Evolutionary conservation across 92 coral and sea anemone genomes (phyloP).

Genomic region (Virgularia gustaviana): DNA sequence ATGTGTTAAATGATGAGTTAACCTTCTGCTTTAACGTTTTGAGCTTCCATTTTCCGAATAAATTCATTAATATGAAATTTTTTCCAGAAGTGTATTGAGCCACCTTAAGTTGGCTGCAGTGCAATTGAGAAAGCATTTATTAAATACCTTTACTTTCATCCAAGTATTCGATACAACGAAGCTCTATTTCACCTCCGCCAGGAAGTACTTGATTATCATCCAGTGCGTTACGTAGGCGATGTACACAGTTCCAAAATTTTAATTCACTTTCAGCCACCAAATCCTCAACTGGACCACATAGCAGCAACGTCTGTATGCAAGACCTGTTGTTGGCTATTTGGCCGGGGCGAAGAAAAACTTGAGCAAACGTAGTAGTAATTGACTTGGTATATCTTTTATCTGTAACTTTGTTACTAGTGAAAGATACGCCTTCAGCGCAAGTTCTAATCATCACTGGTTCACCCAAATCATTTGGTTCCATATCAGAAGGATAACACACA

Average conservation of each 20-base stretch:
- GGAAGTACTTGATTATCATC: slow-evolving; percentile 62
- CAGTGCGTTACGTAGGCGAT: slow-evolving; percentile 65
- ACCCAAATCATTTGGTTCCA: slow-evolving; percentile 62
- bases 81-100: not conserved
- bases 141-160: slow-evolving; percentile 11
- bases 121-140: not conserved
- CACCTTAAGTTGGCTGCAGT: not conserved
- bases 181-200: slow-evolving; percentile 77
- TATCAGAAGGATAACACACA: slow-evolving; percentile 60
- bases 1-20: too few relatives aligned
- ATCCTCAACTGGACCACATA: slow-evolving; percentile 70
- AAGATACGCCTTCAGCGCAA: slow-evolving; percentile 32
- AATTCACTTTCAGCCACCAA: slow-evolving; percentile 63
- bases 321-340: slow-evolving; percentile 19
- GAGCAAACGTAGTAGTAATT: slow-evolving; percentile 20
- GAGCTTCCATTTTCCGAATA: too few relatives aligned
- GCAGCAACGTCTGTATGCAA: slow-evolving; percentile 63
- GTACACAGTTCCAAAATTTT: slow-evolving; percentile 72
- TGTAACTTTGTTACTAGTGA: not conserved
- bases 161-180: slow-evolving; percentile 57
- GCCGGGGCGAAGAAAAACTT: slow-evolving; percentile 19
- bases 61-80: not conserved
- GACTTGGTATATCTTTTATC: slow-evolving; percentile 6
- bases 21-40: too few relatives aligned
- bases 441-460: slow-evolving; percentile 48